These are phyloP conservation scores for Troides helena DNA, from an alignment of 2,888 invertebrate species.

Conservation along the genomic window DNA sequence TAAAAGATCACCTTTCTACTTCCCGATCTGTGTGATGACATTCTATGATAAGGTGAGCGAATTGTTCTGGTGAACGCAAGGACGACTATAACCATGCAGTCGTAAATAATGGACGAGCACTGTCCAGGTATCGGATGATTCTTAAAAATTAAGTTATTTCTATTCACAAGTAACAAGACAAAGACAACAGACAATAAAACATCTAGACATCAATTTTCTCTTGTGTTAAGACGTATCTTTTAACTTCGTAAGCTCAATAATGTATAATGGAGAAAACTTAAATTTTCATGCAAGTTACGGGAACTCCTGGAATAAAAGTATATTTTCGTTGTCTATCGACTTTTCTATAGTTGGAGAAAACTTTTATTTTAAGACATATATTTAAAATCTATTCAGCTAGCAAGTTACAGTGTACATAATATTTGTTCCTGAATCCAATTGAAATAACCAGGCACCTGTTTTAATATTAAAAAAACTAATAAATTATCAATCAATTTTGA, in stretches of 20 bases:
- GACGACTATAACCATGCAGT: conserved; percentile 54
- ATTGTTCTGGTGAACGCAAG: conserved; percentile 69
- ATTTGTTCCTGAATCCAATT: too few species aligned
- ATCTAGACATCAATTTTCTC: background rate
- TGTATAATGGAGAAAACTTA: background rate
- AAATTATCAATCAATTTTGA: too few species aligned
- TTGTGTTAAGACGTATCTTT: background rate
- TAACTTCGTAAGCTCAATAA: background rate
- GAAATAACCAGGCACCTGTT: too few species aligned
- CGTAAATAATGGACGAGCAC: conserved; percentile 37
- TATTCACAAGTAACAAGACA: background rate
- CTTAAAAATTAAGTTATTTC: background rate
- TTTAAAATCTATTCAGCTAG: background rate
- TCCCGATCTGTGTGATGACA: conserved; percentile 60
- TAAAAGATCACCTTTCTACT: conserved; percentile 59
- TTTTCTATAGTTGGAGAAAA: background rate
- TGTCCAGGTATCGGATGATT: background rate
- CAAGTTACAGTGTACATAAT: too few species aligned
- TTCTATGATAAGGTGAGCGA: conserved; percentile 68
- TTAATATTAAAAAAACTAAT: too few species aligned
- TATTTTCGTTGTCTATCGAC: background rate
- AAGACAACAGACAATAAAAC: background rate
- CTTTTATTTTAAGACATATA: background rate
- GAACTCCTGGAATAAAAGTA: background rate
- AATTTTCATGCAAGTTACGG: too few species aligned